A percentile compares a stretch with the other conserved stretches of the same genome.
Evolutionary conservation across 2,797 vertebrate genomes (phyloP).

Genomic region (Acanthopagrus latus): DNA sequence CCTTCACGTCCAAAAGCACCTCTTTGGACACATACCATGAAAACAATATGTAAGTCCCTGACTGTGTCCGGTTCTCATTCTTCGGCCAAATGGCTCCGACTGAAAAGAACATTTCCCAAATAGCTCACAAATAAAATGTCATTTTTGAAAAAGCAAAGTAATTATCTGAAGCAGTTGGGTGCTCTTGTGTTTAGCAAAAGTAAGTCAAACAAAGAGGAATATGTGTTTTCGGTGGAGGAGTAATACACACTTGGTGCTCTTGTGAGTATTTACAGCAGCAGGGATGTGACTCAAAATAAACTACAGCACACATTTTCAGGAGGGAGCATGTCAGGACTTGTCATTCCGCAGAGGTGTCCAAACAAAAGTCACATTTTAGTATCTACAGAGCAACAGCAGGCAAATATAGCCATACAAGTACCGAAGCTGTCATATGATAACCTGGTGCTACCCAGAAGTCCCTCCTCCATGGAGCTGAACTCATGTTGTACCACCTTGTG

Average conservation of each 20-base stretch:
- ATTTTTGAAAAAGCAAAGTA: background rate
- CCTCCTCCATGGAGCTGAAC: background rate
- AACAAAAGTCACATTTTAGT: no score
- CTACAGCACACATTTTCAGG: no score
- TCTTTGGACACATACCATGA: no score
- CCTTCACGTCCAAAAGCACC: no score
- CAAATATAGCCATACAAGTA: no score
- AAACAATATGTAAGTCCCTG: no score
- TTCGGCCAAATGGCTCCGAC: no score
- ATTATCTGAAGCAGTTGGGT: background rate
- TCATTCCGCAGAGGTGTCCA: no score
- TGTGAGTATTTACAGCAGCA: background rate
- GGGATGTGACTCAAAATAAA: background rate
- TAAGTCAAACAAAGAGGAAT: background rate
- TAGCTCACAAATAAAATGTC: background rate
- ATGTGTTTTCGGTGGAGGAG: background rate
- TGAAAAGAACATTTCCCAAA: no score
- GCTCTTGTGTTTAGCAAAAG: background rate
- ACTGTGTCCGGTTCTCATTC: no score
- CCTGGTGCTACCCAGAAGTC: background rate
- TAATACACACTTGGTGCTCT: background rate
- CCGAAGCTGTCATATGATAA: background rate
- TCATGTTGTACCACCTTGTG: constrained; percentile 5
- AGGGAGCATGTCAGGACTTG: background rate
- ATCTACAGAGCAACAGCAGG: no score